phyloP scores from a whole-genome alignment of 2,888 invertebrate genomes.

The Eristalis tenax region DNA sequence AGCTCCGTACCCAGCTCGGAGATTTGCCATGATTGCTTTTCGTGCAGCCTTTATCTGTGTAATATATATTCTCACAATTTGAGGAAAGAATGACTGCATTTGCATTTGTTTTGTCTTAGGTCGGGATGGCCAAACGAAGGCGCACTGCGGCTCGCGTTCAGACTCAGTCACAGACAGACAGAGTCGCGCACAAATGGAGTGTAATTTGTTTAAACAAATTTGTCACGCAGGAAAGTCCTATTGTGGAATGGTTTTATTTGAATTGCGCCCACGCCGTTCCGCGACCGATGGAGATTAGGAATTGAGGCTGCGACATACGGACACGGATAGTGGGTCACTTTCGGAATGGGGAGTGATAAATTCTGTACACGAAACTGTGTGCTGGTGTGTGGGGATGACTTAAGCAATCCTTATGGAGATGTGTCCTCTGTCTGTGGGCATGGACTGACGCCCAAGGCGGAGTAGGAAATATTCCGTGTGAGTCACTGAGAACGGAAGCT shows the following conservation, averaged over 20 bases:
- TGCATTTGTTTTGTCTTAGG: slow-evolving; percentile 39
- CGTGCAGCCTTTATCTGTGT: slow-evolving; percentile 67
- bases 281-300: slow-evolving; percentile 60
- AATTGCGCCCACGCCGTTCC: slow-evolving; percentile 59
- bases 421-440: neutral
- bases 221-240: slow-evolving; percentile 72
- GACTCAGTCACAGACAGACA: slow-evolving; percentile 10
- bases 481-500: neutral
- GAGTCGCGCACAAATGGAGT: slow-evolving; percentile 49
- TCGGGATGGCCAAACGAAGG: neutral
- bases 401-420: neutral
- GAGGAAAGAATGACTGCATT: slow-evolving; percentile 45
- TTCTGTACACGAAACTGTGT: slow-evolving; percentile 15
- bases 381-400: neutral
- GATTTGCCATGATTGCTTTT: slow-evolving; percentile 65
- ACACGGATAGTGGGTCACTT: slow-evolving; percentile 44
- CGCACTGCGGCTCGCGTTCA: neutral
- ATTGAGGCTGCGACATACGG: slow-evolving; percentile 8
- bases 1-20: slow-evolving; percentile 17
- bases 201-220: slow-evolving; percentile 72
- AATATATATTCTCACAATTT: slow-evolving; percentile 69
- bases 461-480: neutral
- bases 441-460: neutral
- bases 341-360: slow-evolving; percentile 29
- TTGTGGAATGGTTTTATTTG: slow-evolving; percentile 66